Conservation (phyloP, 2,113 vertebrate genomes). For the Lycocorax pyrrhopterus region DNA sequence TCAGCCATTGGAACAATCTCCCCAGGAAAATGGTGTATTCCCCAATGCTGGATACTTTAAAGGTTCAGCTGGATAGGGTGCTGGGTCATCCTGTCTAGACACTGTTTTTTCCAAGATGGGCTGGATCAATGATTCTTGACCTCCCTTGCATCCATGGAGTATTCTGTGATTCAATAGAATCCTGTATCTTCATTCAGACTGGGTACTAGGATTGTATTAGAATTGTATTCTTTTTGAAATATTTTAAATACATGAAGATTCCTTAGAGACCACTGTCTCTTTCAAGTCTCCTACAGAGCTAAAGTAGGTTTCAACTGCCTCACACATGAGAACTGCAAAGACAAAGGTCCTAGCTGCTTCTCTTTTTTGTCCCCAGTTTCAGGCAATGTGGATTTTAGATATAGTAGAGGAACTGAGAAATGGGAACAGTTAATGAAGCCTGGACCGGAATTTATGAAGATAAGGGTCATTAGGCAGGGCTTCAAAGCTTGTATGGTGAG, state of each 20-base stretch:
- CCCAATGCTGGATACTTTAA: fast-evolving
- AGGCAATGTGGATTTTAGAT: not conserved
- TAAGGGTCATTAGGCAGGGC: not conserved
- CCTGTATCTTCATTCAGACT: not conserved
- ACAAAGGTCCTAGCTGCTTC: not conserved
- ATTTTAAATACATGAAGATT: not conserved
- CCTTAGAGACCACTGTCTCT: not conserved
- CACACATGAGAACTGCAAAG: not conserved
- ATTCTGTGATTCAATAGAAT: not conserved
- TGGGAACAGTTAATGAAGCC: not conserved
- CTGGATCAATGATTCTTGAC: not conserved
- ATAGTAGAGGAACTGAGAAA: not conserved
- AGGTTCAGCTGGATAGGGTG: fast-evolving
- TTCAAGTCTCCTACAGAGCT: not conserved
- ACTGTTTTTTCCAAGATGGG: fast-evolving
- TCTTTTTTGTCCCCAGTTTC: not conserved
- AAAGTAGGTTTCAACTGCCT: not conserved
- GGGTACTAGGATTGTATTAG: not conserved
- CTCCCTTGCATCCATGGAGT: not conserved
- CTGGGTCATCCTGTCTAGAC: not conserved
- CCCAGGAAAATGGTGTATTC: not conserved
- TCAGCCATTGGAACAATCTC: not conserved
- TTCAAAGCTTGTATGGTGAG: not conserved
- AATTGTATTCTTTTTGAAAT: not conserved
- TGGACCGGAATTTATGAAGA: not conserved